phyloP scores from a whole-genome alignment of 2,888 invertebrate species.

The Ormyrus thymus region DNA sequence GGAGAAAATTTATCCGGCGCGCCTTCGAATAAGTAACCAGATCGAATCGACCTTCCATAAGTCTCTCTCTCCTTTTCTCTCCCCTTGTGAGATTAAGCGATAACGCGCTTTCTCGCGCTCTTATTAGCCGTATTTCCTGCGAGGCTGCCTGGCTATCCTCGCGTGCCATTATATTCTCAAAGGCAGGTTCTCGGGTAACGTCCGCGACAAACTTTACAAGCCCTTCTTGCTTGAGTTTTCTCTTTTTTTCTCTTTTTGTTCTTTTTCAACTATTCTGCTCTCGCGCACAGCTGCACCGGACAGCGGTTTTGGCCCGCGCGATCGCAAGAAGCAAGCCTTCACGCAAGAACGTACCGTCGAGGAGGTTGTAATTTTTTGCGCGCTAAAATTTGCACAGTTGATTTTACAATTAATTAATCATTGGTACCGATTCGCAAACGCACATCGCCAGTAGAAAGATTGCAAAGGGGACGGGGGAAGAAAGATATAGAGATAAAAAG shows the following conservation, averaged over 20 bases:
- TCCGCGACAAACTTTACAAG: constrained; percentile 39
- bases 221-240: constrained; percentile 13
- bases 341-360: too few relatives aligned
- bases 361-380: too few relatives aligned
- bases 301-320: too few relatives aligned
- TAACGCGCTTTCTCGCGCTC: constrained; percentile 39
- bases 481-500: not conserved
- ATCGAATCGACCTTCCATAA: constrained; percentile 49
- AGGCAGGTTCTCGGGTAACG: constrained; percentile 37
- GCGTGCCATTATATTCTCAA: constrained; percentile 34
- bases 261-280: not conserved
- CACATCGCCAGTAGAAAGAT: not conserved
- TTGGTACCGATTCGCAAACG: too few relatives aligned
- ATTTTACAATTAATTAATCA: too few relatives aligned
- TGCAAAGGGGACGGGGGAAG: not conserved
- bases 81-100: constrained; percentile 43
- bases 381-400: too few relatives aligned
- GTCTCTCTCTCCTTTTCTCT: constrained; percentile 14
- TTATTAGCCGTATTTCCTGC: constrained; percentile 53
- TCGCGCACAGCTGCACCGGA: not conserved
- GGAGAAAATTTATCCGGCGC: constrained; percentile 47
- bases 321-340: too few relatives aligned
- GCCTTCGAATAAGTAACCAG: constrained; percentile 48
- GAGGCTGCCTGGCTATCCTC: not conserved
- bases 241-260: not conserved